Percentiles rank a stretch among this genome's conserved stretches.
phyloP scores from a whole-genome alignment of 2,797 vertebrate species.

The Anomalospiza imberbis region DNA sequence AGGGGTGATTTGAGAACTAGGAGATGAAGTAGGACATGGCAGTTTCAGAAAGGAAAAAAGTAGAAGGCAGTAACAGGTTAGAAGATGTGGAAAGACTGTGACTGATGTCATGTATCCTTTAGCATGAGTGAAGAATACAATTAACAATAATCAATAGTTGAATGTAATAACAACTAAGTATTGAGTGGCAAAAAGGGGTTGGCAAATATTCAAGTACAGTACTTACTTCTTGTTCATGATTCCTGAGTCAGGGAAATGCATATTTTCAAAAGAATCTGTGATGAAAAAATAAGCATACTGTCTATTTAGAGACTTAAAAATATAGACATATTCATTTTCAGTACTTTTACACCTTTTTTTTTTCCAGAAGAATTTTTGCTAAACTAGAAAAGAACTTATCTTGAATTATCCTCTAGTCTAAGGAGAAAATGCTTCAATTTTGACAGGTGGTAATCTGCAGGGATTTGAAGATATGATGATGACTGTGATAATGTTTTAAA shows the following conservation, averaged over 20 bases:
- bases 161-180: background rate
- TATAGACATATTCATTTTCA: background rate
- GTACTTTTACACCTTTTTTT: background rate
- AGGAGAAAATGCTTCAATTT: background rate
- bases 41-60: background rate
- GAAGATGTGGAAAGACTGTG: background rate
- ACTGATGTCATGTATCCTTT: background rate
- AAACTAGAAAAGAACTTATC: background rate
- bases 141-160: background rate
- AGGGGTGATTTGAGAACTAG: background rate
- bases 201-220: background rate
- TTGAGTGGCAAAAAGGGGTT: background rate
- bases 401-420: background rate
- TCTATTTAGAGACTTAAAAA: background rate
- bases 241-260: background rate
- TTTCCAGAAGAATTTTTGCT: background rate
- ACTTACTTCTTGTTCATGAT: slow-evolving; percentile 68
- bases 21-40: background rate
- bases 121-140: background rate
- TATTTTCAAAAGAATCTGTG: slow-evolving; percentile 49
- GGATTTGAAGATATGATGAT: background rate
- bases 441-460: background rate
- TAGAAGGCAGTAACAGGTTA: background rate
- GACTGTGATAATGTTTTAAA: background rate
- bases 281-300: background rate